Evolutionary conservation across 2,888 invertebrate genomes (phyloP).

Genomic region (Catocala nupta): DNA sequence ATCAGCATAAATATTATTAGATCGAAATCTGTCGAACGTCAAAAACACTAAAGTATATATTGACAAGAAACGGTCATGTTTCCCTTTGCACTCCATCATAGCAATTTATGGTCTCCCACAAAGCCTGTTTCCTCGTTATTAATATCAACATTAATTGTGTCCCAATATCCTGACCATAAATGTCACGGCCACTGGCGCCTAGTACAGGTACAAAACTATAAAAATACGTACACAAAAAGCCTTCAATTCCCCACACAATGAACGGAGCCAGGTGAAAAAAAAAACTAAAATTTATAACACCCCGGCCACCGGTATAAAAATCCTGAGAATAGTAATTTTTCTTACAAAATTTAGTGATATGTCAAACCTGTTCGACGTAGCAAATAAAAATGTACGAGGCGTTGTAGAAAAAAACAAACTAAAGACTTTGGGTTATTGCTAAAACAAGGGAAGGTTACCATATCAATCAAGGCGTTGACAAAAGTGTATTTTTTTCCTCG

Average conservation of each 20-base stretch:
- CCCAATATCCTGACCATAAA: constrained; percentile 85
- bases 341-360: constrained; percentile 86
- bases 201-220: constrained; percentile 81
- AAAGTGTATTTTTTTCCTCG: constrained; percentile 77
- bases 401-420: constrained; percentile 68
- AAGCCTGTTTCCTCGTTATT: constrained; percentile 78
- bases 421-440: constrained; percentile 81
- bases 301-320: constrained; percentile 81
- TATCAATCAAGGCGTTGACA: constrained; percentile 87
- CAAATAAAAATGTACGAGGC: constrained; percentile 84
- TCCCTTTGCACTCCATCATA: constrained; percentile 68
- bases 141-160: constrained; percentile 85
- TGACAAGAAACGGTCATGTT: constrained; percentile 70
- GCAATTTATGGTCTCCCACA: constrained; percentile 78
- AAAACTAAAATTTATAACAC: constrained; percentile 82
- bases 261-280: constrained; percentile 73
- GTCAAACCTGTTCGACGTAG: constrained; percentile 84
- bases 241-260: constrained; percentile 75
- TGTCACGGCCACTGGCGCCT: constrained; percentile 86
- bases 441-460: constrained; percentile 86
- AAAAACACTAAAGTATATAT: constrained; percentile 67
- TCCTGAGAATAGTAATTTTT: constrained; percentile 83
- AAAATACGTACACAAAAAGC: constrained; percentile 78
- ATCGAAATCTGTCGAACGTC: constrained; percentile 61
- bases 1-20: constrained; percentile 5